Evolutionary conservation across 1,140 invertebrate genomes (phyloP).

Genomic region (Caenorhabditis brenneri): DNA sequence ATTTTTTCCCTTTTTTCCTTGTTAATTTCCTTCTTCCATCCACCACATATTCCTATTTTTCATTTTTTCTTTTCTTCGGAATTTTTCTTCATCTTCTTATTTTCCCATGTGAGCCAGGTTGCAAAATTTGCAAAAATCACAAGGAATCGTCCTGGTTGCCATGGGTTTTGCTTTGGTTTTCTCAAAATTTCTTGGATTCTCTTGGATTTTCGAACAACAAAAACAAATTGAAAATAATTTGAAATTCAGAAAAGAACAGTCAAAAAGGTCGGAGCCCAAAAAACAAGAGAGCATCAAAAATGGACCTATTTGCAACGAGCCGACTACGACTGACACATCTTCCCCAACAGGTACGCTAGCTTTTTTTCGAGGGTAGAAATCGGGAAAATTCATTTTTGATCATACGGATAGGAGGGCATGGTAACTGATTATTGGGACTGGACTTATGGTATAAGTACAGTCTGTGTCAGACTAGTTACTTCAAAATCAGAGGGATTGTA

Average conservation of each 20-base stretch:
- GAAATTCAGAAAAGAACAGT: not conserved
- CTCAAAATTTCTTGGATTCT: no score
- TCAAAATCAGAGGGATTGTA: no score
- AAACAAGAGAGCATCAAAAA: not conserved
- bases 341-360: not conserved
- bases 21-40: not conserved
- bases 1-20: not conserved
- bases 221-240: not conserved
- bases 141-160: no score
- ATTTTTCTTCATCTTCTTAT: not conserved
- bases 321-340: conserved; percentile 2
- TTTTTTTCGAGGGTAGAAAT: not conserved
- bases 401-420: no score
- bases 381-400: no score
- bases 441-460: no score
- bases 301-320: conserved; percentile 22
- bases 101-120: not conserved
- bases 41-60: not conserved
- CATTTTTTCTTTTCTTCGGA: not conserved
- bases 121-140: no score
- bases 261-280: not conserved
- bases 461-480: no score
- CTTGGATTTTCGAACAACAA: no score
- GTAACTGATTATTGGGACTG: no score
- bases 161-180: no score